phyloP scores from a whole-genome alignment of 1,140 invertebrate genomes.

The Psilanteris sp. region DNA sequence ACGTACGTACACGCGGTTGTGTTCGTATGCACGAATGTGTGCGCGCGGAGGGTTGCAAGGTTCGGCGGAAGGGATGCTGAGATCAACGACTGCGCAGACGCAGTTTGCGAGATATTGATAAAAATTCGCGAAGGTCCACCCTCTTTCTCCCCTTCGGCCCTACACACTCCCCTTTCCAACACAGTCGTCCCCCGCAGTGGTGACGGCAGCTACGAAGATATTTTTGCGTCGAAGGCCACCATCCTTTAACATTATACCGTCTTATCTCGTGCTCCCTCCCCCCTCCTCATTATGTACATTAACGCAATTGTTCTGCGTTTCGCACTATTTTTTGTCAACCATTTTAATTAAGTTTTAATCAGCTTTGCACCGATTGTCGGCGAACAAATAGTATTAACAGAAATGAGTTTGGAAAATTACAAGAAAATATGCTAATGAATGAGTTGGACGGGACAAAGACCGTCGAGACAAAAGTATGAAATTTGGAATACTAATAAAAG shows the following conservation, averaged over 20 bases:
- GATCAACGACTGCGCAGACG: conserved; percentile 71
- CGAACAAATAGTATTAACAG: no score
- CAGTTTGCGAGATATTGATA: conserved; percentile 78
- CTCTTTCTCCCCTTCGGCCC: conserved; percentile 69
- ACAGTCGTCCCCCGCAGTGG: conserved; percentile 66
- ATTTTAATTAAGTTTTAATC: no score
- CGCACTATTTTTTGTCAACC: no score
- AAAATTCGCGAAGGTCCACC: conserved; percentile 78
- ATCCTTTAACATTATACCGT: conserved; percentile 61
- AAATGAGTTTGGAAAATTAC: no score
- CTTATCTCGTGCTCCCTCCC: conserved; percentile 66
- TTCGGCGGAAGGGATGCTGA: conserved; percentile 75
- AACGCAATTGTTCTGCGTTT: conserved; percentile 79
- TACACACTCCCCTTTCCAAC: conserved; percentile 64
- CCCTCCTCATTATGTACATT: conserved; percentile 72
- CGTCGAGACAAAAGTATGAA: no score
- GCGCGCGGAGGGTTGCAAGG: conserved; percentile 63
- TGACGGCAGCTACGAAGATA: conserved; percentile 76
- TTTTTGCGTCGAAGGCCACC: conserved; percentile 76
- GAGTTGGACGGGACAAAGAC: no score
- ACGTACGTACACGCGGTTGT: conserved; percentile 63
- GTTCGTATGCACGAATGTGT: conserved; percentile 56
- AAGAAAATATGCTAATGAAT: no score
- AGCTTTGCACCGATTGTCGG: no score
- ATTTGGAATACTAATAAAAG: no score